A percentile compares a stretch with the other conserved stretches of the same genome.
Evolutionary conservation across 2,888 invertebrate genomes (phyloP).

Genomic region (Papilio protenor): DNA sequence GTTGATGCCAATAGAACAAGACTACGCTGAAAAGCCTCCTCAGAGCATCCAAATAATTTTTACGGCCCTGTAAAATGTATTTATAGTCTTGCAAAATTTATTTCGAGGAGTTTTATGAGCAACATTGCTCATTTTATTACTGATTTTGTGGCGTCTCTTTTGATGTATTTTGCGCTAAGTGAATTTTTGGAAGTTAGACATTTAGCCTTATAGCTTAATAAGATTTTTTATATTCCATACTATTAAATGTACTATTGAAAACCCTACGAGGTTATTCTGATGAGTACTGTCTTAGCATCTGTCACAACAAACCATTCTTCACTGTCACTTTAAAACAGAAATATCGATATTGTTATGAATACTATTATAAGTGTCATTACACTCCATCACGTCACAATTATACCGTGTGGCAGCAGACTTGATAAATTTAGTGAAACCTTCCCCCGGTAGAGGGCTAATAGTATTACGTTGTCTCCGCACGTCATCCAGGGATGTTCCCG

Average conservation of each 20-base stretch:
- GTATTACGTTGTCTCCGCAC: conserved; percentile 13
- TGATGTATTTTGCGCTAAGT: conserved; percentile 5
- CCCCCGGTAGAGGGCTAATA: neutral
- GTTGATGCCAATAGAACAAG: neutral
- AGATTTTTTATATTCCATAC: neutral
- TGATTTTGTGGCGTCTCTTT: conserved; percentile 5
- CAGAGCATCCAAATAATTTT: conserved; percentile 15
- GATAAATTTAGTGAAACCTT: neutral
- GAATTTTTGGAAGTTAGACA: neutral
- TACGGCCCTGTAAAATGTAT: conserved; percentile 21
- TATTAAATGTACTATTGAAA: neutral
- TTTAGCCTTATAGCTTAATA: neutral
- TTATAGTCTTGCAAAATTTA: conserved; percentile 22
- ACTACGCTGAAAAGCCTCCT: conserved; percentile 5
- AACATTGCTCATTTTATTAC: conserved; percentile 14
- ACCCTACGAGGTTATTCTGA: neutral
- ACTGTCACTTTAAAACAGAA: neutral
- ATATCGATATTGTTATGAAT: neutral
- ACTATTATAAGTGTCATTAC: no score
- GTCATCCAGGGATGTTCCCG: conserved; percentile 1
- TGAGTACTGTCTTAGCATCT: neutral
- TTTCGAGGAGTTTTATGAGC: conserved; percentile 14
- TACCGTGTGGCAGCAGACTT: neutral
- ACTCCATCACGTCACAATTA: neutral
- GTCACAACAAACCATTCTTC: no score